Evolutionary conservation across 2,888 invertebrate genomes (phyloP), one percentile per base, ranked within the genome.

Genomic region (Drosophila stalkeri): DNA sequence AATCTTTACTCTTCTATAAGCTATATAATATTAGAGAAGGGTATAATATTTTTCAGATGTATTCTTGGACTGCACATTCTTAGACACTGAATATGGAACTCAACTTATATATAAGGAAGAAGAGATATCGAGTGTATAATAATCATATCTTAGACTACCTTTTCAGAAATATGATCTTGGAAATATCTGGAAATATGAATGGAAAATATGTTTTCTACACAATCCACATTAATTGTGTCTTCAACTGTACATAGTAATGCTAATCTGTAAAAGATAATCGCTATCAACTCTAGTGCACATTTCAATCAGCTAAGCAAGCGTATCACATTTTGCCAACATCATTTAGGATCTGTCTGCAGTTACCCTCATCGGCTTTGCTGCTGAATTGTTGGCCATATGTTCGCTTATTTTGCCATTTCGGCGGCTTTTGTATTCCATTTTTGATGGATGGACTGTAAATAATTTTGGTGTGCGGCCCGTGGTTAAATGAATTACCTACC

Each of bases 361-460:
- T 59, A 74, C 56, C 57, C 68, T 64, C 69, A 46, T 64, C 43
- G 61, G 52, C 37, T 20, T 20, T 20, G 44, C 44, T 20, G 47
- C 49, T 27, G 27, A 35, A 43, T 37, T 41, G 39, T 57, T 18
- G 56, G 61, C 76, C 80, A 79, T 80, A 79, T 79, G 79, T 41
- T 75, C 37, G 52, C 52, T 71, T 79, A 72, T 76, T 73, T 77
- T 65, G 77, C 73, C 77, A 77, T 67, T 79, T 75, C 76, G 79
- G 79, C 70, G 69, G 67, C 64, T 76, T 78, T 54, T 55, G 41
- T 55, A 31, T 65, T 64, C 62, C 44, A 67, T 63, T 71, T 64
- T 72, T 80, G 80, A 80, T 77, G 80, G 77, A 80, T 80, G 71
- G 57, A 75, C 76, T 65, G 72, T 72, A 76, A 72, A 75, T 79